phyloP scores from a whole-genome alignment of 2,888 invertebrate genomes.

The Onthophagus sagittarius region DNA sequence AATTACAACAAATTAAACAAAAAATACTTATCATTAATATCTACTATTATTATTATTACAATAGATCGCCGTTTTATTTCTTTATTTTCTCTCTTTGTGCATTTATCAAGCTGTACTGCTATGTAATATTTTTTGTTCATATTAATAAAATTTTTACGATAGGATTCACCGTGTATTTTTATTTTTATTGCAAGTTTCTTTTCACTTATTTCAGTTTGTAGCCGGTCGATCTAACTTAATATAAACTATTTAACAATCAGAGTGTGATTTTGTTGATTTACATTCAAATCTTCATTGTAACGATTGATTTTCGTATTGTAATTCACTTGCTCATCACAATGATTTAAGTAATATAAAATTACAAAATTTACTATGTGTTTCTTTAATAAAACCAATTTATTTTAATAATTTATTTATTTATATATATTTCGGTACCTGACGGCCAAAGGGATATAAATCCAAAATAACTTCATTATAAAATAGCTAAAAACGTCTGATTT shows the following conservation, averaged over 20 bases:
- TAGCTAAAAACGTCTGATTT: too few species aligned
- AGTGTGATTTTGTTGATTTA: not conserved
- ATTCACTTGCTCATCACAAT: constrained; percentile 6
- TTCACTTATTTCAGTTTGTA: constrained; percentile 1
- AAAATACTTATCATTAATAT: constrained; percentile 19
- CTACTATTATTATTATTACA: constrained; percentile 21
- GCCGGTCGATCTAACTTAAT: constrained; percentile 7
- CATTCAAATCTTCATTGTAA: not conserved
- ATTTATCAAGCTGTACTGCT: constrained; percentile 37
- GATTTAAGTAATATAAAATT: constrained; percentile 1
- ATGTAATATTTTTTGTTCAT: constrained; percentile 35
- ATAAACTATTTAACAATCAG: not conserved
- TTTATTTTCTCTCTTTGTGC: constrained; percentile 29
- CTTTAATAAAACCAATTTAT: not conserved
- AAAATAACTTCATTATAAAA: too few species aligned
- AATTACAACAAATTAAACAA: constrained; percentile 15
- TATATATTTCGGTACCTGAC: too few species aligned
- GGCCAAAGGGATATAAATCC: too few species aligned
- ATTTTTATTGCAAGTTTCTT: constrained; percentile 8
- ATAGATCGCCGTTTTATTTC: constrained; percentile 34
- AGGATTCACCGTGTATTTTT: constrained; percentile 33
- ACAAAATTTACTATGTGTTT: not conserved
- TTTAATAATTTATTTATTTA: too few species aligned
- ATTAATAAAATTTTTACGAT: constrained; percentile 40
- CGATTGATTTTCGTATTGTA: not conserved